Evolutionary conservation across 2,797 vertebrate genomes (phyloP), one percentile per base, ranked within the genome.

Genomic region (Typhlichthys subterraneus): DNA sequence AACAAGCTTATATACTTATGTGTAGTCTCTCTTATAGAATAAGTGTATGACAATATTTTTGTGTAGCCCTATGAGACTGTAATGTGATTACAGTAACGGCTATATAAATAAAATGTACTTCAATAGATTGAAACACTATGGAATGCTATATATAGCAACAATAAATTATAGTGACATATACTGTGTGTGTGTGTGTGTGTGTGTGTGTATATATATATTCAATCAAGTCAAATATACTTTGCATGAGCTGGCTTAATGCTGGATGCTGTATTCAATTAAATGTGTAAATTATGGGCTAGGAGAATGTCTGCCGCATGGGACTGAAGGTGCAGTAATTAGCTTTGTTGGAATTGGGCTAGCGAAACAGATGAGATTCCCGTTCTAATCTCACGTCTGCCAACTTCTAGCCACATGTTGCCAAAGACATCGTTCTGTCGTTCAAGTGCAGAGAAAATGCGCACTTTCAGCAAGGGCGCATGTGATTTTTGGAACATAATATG

Each of bases 261-360:
- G 81, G 81, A 82, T 54, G 59, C 82, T 70, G 76, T 77, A 86
- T 86, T 80, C 71, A 84, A 87, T 76, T 87, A 81, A 84, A 85
- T 81, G 79, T 69, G 70, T 81, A 85, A 87, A 88, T 86, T 45
- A 59, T 76, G 77, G 31, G 85, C 77, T 88, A 89, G 83, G 53
- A 87, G 86, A 81, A 45, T 81, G 77, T 76, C 78, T 68, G 79
- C 76, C 52, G 80, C 61, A 82, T 69, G 80, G 77, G 77, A 87
- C 76, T 14, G 12, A 77, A 61, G 76, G 65, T 59, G 85, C 19
- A n/a, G 73, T 87, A 85, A 89, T 88, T 84, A 88, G 75, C 82
- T 72, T 73, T 73, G 73, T 71, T 61, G 74, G 84, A 83, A 31
- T 58, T 23, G 46, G 69, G 76, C 74, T 67, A 72, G 73, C 76